phyloP scores from a whole-genome alignment of 2,888 invertebrate genomes.

The Dinocampus coccinellae region DNA sequence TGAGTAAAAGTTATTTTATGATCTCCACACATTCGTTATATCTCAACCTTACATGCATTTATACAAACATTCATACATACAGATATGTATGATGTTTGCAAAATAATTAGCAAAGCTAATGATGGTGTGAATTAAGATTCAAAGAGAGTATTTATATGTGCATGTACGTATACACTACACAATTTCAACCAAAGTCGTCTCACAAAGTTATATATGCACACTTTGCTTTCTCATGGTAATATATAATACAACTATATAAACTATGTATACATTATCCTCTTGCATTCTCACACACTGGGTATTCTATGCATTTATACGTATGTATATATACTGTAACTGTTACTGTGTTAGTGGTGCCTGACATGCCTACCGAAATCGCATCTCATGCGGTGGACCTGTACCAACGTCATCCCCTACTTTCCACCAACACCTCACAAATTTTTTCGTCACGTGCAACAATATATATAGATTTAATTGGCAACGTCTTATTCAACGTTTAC shows the following conservation, averaged over 20 bases:
- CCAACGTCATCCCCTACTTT: conserved; percentile 21
- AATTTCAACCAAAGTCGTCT: not conserved
- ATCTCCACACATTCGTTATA: too few species aligned
- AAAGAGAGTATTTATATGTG: conserved; percentile 50
- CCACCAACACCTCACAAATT: conserved; percentile 6
- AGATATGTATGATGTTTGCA: conserved; percentile 27
- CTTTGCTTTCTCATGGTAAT: conserved; percentile 30
- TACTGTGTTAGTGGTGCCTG: conserved; percentile 49
- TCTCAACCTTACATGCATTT: too few species aligned
- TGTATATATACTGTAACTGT: conserved; percentile 15
- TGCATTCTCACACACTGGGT: not conserved
- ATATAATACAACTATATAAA: conserved; percentile 25
- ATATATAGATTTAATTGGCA: not conserved
- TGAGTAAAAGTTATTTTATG: too few species aligned
- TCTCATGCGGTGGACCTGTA: conserved; percentile 23
- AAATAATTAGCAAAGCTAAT: conserved; percentile 56
- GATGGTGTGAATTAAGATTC: conserved; percentile 57
- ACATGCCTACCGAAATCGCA: conserved; percentile 55
- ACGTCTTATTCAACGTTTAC: not conserved
- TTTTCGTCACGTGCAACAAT: conserved; percentile 13
- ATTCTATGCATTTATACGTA: conserved; percentile 37
- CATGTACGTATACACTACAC: conserved; percentile 32
- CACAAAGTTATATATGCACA: conserved; percentile 15
- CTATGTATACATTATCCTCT: not conserved
- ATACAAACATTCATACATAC: not conserved